Conservation (phyloP, 2,797 vertebrate genomes). For the Ctenopoma multispine region DNA sequence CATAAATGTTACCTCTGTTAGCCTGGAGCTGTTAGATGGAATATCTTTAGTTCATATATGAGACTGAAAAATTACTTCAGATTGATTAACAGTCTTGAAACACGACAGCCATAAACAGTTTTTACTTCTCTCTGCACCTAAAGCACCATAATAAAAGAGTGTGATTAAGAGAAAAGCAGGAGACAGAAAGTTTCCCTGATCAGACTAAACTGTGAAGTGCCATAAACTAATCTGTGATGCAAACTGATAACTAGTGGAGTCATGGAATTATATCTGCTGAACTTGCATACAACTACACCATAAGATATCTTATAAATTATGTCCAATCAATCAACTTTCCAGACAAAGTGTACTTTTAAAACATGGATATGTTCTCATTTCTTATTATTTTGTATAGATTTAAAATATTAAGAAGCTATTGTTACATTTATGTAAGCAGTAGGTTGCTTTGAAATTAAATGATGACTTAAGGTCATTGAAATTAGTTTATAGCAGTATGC, state of each 20-base stretch:
- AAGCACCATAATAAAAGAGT: background rate
- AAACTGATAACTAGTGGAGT: slow-evolving; percentile 10
- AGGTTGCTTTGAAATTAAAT: slow-evolving; percentile 22
- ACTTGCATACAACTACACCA: slow-evolving; percentile 10
- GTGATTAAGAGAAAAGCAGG: background rate
- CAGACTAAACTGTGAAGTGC: slow-evolving; percentile 33
- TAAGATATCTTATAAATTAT: background rate
- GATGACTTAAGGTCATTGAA: slow-evolving; percentile 28
- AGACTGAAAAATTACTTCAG: slow-evolving; percentile 13
- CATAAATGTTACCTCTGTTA: slow-evolving; percentile 45
- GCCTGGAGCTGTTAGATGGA: slow-evolving; percentile 22
- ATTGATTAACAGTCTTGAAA: slow-evolving; percentile 38
- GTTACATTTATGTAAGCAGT: slow-evolving; percentile 25
- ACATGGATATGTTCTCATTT: background rate
- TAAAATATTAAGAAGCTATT: background rate
- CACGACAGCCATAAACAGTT: slow-evolving; percentile 29
- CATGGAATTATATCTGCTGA: slow-evolving; percentile 18
- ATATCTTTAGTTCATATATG: slow-evolving; percentile 52
- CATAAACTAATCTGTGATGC: slow-evolving; percentile 42
- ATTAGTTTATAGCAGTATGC: slow-evolving; percentile 55
- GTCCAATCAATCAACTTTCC: background rate
- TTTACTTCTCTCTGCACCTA: background rate
- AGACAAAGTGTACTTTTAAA: slow-evolving; percentile 7
- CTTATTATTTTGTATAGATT: slow-evolving; percentile 8
- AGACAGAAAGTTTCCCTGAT: background rate